Evolutionary conservation across 2,797 vertebrate species (phyloP).

Genomic region (Apogon talboti): DNA sequence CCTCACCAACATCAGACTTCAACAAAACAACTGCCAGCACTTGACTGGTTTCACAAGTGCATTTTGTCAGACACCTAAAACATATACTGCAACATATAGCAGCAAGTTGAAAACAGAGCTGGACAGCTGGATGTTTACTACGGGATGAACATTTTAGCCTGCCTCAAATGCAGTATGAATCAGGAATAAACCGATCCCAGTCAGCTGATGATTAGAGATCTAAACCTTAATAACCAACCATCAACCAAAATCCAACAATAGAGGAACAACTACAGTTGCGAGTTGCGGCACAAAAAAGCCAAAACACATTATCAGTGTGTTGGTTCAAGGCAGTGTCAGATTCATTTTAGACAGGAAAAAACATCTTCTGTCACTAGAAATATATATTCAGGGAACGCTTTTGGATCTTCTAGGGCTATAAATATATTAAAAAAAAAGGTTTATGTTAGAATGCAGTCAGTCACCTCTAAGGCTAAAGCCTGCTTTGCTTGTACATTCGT

Average conservation of each 20-base stretch:
- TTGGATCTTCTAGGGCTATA: too few species aligned
- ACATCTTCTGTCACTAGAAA: background rate
- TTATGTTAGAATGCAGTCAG: too few species aligned
- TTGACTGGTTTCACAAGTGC: slow-evolving; percentile 37
- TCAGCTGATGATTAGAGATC: slow-evolving; percentile 13
- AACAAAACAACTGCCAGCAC: slow-evolving; percentile 35
- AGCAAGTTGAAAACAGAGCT: too few species aligned
- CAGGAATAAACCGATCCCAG: slow-evolving; percentile 19
- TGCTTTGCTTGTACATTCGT: slow-evolving; percentile 8
- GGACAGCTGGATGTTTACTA: slow-evolving; percentile 6
- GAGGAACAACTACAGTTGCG: too few species aligned
- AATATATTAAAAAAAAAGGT: too few species aligned
- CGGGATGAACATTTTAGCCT: background rate
- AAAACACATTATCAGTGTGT: slow-evolving; percentile 3
- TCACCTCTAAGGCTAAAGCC: background rate
- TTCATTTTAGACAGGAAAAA: slow-evolving; percentile 5
- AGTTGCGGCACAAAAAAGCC: too few species aligned
- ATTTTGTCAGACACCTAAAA: slow-evolving; percentile 35
- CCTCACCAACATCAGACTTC: slow-evolving; percentile 10
- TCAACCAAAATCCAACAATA: background rate
- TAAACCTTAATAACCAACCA: background rate
- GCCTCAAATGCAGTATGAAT: too few species aligned
- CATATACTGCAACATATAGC: too few species aligned
- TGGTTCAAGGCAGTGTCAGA: background rate
- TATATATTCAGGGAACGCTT: background rate